Base-by-base conservation (phyloP, 2,888 invertebrate species). In the Drosophila flavopinicola region DNA sequence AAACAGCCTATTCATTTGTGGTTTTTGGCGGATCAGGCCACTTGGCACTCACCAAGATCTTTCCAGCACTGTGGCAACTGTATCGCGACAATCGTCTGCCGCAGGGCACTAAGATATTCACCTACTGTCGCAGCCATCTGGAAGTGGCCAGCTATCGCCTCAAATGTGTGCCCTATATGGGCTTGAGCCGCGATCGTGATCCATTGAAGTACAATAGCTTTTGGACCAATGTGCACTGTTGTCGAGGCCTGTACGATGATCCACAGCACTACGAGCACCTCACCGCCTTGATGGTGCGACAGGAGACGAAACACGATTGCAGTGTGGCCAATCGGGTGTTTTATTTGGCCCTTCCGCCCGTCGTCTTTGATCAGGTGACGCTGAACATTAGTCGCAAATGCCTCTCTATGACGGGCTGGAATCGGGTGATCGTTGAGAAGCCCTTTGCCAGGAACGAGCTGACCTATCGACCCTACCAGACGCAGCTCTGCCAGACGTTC, bases 81-180 rank as follows among this genome's bases (percentile, higher is more conserved):
- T 87, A 72, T 60, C 74, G 79, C 1, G 83, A 85, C 0, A 65
- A 85, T 44, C 68, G 53, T 0, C 42, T 84, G 25, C 83, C 83
- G 0, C 85, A 71, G 10, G 49, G 47, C 20, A 74, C 64, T 0
- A 69, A 70, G 24, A 77, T 84, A 2, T 82, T 73, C 11, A 77
- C 71, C 0, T 84, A 54, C 20, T 64, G 77, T 20, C 67, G 87
- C 10, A 66, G 52, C 0, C 49, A 37, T 2, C n/a, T 84, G 0
- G 65, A 72, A 9, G 39, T 68, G 1, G 23, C 41, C 15, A 20
- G 29, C 1, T 70, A 45, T 13, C 76, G 86, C 6, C n/a, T 85
- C 7, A 48, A 67, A 11, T 72, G 78, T 25, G 57, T 75, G 17
- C 79, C 79, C 0, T 66, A 64, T 10, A 83, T 85, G 74, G 39